Evolutionary conservation across 2,888 invertebrate genomes (phyloP).

Genomic region (Odontomyia ornata): DNA sequence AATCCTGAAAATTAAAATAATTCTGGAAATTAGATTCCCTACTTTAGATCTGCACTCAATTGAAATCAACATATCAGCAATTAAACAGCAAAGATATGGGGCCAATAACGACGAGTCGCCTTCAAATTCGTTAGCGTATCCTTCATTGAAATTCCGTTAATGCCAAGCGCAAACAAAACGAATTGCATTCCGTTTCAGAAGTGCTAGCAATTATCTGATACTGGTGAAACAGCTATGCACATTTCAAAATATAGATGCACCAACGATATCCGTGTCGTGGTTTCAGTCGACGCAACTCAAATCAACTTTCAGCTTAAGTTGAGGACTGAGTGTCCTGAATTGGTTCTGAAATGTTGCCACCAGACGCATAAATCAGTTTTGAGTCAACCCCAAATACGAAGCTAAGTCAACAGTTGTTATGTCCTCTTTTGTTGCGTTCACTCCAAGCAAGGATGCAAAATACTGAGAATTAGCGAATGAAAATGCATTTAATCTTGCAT

Average conservation of each 20-base stretch:
- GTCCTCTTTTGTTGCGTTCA: conserved; percentile 15
- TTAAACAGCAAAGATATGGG: background rate
- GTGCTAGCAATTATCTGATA: background rate
- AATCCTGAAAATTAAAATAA: too few species aligned
- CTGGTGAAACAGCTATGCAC: background rate
- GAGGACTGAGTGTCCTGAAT: background rate
- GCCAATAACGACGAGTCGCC: conserved; percentile 4
- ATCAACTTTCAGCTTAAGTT: conserved; percentile 15
- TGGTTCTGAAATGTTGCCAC: background rate
- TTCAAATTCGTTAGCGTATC: conserved; percentile 16
- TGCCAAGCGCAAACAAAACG: background rate
- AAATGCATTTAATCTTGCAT: background rate
- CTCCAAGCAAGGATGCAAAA: background rate
- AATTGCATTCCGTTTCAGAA: background rate
- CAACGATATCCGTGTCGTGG: conserved; percentile 1
- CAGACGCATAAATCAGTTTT: conserved; percentile 34
- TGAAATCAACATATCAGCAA: background rate
- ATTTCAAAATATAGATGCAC: background rate
- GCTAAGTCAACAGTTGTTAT: conserved; percentile 36
- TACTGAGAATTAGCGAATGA: background rate
- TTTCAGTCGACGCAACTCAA: conserved; percentile 14
- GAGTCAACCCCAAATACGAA: conserved; percentile 19
- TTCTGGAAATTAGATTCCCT: too few species aligned
- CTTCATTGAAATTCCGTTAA: conserved; percentile 9
- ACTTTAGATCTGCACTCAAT: background rate